Base-by-base conservation (phyloP, 2,797 vertebrate species). In the Pyrocephalus nanus region DNA sequence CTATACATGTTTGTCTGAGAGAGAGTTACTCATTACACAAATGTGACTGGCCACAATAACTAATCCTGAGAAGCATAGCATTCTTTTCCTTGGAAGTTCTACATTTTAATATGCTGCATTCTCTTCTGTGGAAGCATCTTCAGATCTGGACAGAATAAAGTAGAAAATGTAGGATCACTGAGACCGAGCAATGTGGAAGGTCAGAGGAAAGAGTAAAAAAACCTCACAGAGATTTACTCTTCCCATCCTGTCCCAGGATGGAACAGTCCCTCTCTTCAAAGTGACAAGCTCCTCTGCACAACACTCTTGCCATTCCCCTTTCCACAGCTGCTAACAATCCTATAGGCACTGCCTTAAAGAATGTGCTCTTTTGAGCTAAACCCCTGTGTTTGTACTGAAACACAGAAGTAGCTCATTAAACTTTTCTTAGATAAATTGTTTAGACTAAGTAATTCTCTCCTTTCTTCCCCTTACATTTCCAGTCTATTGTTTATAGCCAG, bases 371-470 rank as follows among this genome's bases (percentile, higher is more conserved):
- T 82, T 62, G 82, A 90, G 75, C 43, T 88, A 73, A 91, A 83
- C 9, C 8, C 23, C 22, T 1, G 0, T 81, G 82, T 57, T 94
- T 78, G 60, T 62, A 81, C 70, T 70, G 89, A 93, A 93, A 94
- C 80, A 69, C 47, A 72, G 43, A 81, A 92, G 61, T 12, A 90
- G 58, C 73, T 96, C 89, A 88, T 96, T 96, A 95, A 92, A 95
- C 14, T 79, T 82, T 34, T 58, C 94, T 91, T 92, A 93, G 61
- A 87, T 86, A 96, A 96, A 96, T 77, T 96, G 91, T 96, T 97
- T 96, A 83, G 92, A 86, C 72, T 88, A 90, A 92, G 72, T 88
- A 58, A 86, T 95, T 95, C 55, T 85, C 88, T 82, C 90, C 76
- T 95, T 95, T 95, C 94, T 80, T 94, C 89, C 66, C 62, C 58